These are phyloP conservation scores for Pimephales promelas DNA, from an alignment of 2,113 vertebrate genomes.

Conservation along the genomic window DNA sequence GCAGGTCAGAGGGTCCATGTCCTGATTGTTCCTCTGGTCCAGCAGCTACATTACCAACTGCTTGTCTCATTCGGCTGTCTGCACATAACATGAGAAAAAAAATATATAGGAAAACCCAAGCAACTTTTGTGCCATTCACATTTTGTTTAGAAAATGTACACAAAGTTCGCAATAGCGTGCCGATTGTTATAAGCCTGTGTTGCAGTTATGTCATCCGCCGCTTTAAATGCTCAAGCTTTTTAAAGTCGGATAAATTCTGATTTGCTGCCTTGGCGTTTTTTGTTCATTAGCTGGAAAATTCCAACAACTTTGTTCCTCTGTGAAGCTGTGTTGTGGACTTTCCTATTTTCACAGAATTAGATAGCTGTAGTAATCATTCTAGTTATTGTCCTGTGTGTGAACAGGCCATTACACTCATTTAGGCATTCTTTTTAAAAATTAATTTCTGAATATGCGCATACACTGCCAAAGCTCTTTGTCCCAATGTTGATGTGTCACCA, in stretches of 20 bases:
- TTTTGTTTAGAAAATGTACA: too few species aligned
- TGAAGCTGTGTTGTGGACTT: too few species aligned
- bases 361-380: too few species aligned
- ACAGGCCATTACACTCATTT: too few species aligned
- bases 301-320: too few species aligned
- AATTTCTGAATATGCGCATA: neutral
- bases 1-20: slow-evolving; percentile 51
- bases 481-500: neutral
- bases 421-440: neutral
- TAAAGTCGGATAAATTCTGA: neutral
- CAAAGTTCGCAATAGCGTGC: too few species aligned
- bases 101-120: neutral
- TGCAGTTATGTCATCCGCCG: neutral
- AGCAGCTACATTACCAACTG: slow-evolving; percentile 61
- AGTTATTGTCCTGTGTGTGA: too few species aligned
- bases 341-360: too few species aligned
- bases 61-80: slow-evolving; percentile 77
- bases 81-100: slow-evolving; percentile 35
- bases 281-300: neutral
- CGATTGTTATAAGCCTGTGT: neutral
- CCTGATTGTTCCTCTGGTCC: slow-evolving; percentile 65
- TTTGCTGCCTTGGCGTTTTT: neutral
- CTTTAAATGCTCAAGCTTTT: neutral
- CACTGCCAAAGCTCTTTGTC: neutral
- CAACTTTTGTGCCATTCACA: too few species aligned